Base-by-base conservation (phyloP, 2,797 vertebrate genomes). In the Orestias chungarensis region DNA sequence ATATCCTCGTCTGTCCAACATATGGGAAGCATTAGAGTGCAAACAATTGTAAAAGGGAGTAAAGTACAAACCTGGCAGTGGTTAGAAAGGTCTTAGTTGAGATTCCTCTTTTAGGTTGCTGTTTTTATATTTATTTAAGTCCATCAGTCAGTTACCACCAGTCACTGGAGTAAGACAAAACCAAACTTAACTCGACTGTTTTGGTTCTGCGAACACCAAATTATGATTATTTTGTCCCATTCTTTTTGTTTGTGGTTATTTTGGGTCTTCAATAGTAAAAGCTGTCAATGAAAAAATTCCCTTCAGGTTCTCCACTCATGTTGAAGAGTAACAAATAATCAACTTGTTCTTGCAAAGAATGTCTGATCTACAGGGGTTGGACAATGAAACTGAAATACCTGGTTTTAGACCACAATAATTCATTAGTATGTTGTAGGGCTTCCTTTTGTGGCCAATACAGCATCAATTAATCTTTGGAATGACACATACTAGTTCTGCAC, bases 21-120 rank as follows among this genome's bases (percentile, higher is more conserved):
- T 84, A 81, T 93, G 92, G 92, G 80, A 92, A 86, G 71, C 77
- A 92, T 93, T 92, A 91, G 64, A 79, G 50, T 82, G 64, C 76
- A 68, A 71, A 86, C 76, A 23, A 89, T 88, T 83, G 85, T 86
- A 68, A 47, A 64, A 75, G 27, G 80, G 83, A 82, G 79, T 61
- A 49, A 54, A 71, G 79, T 76, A 68, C 66, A 76, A 73, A 81
- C 70, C 82, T 90, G 89, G 87, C 64, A 87, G 74, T 78, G 46
- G 85, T 90, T 92, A 87, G 77, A 70, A n/a, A 66, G 40, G 71
- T 88, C 76, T 81, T 54, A 8, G 64, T 20, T 62, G 69, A 86
- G 78, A 88, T 74, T 81, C 74, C 62, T 78, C 62, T 64, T 82
- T 82, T 62, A 66, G 75, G 49, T 76, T 59, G 29, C 61, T 73